Evolutionary conservation across 1,140 invertebrate genomes (phyloP).

Genomic region (Dendrolimus punctatus): DNA sequence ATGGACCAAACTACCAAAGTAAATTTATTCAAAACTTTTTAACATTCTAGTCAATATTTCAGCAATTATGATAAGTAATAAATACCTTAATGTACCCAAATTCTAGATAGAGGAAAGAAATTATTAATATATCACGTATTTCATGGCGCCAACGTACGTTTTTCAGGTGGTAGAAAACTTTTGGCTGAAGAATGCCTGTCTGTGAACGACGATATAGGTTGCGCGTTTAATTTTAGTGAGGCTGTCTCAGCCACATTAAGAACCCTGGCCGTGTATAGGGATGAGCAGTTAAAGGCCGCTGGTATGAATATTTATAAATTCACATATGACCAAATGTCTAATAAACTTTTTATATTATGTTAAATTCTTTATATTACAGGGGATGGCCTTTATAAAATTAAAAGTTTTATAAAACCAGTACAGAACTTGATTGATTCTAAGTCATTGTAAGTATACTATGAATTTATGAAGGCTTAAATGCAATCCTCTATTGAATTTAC

Average conservation of each 20-base stretch:
- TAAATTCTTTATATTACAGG: constrained; percentile 28
- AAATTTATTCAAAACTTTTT: constrained; percentile 19
- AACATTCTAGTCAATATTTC: not conserved
- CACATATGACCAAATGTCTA: no score
- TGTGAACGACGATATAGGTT: constrained; percentile 32
- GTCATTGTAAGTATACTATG: constrained; percentile 34
- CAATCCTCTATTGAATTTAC: no score
- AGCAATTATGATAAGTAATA: not conserved
- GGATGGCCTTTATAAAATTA: constrained; percentile 37
- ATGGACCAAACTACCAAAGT: constrained; percentile 66
- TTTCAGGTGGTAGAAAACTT: constrained; percentile 54
- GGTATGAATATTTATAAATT: constrained; percentile 20
- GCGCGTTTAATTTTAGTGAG: constrained; percentile 61
- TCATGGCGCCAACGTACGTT: not conserved
- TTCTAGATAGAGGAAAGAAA: no score
- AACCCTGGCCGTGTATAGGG: constrained; percentile 52
- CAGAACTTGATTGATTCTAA: constrained; percentile 27
- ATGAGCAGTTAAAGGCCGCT: constrained; percentile 40
- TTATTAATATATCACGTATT: no score
- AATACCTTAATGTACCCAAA: no score
- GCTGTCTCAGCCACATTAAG: constrained; percentile 51
- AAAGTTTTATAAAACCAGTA: constrained; percentile 35
- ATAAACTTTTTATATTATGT: not conserved
- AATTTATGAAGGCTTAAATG: no score
- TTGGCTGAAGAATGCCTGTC: constrained; percentile 43